phyloP scores from a whole-genome alignment of 2,888 invertebrate genomes.

The Drosophila mimetica region DNA sequence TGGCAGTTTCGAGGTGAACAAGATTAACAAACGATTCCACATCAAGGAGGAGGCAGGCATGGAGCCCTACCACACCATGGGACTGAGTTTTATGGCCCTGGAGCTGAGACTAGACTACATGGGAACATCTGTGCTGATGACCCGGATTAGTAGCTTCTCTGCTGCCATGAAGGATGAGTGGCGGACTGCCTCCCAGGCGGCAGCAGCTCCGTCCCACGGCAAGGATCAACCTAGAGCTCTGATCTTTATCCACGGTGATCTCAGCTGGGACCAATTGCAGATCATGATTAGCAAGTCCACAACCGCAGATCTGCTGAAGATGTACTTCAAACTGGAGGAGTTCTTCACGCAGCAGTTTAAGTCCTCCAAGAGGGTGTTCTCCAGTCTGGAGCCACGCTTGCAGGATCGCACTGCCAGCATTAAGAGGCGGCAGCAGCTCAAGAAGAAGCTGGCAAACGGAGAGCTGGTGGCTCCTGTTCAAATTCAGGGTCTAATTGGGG shows the following conservation, averaged over 20 bases:
- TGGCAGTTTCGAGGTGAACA: constrained; percentile 95
- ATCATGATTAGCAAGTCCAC: constrained; percentile 98
- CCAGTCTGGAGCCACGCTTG: constrained; percentile 87
- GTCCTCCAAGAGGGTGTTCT: constrained; percentile 96
- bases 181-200: constrained; percentile 86
- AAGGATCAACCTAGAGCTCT: constrained; percentile 88
- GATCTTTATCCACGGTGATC: constrained; percentile 95
- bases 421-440: constrained; percentile 82
- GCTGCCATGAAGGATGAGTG: constrained; percentile 95
- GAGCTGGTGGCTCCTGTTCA: constrained; percentile 49
- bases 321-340: constrained; percentile 97
- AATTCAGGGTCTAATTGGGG: constrained; percentile 42
- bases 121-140: constrained; percentile 97
- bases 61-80: constrained; percentile 94
- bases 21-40: constrained; percentile 94
- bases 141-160: constrained; percentile 92
- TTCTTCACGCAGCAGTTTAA: constrained; percentile 99
- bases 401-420: constrained; percentile 82
- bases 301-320: constrained; percentile 97
- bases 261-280: constrained; percentile 98
- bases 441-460: constrained; percentile 82
- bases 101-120: constrained; percentile 98
- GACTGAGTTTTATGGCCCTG: constrained; percentile 92
- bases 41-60: constrained; percentile 95
- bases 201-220: constrained; percentile 40